Conservation (phyloP, 30 jellyfish, hydroid and myxozoan genomes). For the Aurelia sp. region DNA sequence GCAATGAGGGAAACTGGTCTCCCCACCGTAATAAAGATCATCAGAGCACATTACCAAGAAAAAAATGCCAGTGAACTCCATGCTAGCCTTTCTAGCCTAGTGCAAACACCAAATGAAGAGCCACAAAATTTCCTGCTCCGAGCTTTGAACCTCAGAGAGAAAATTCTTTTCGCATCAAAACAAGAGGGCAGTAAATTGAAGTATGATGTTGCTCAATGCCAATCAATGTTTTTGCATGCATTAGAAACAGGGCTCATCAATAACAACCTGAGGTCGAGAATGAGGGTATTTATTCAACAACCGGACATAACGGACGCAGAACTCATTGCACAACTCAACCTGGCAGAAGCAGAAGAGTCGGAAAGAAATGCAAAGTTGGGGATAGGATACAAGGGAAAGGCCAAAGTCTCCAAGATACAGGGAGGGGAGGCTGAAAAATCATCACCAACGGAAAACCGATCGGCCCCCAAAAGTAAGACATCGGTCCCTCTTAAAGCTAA, state of each 20-base stretch:
- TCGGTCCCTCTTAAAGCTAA: not conserved
- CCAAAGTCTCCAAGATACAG: slow-evolving; percentile 2
- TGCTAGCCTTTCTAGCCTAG: slow-evolving; percentile 35
- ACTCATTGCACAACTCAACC: slow-evolving; percentile 6
- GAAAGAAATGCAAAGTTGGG: slow-evolving; percentile 37
- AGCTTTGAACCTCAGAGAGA: slow-evolving; percentile 49
- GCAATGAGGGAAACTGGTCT: slow-evolving; percentile 47
- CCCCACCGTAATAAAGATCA: slow-evolving; percentile 20
- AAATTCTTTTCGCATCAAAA: slow-evolving; percentile 29
- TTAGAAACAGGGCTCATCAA: slow-evolving; percentile 26
- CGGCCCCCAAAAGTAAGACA: not conserved
- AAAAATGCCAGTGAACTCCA: slow-evolving; percentile 57
- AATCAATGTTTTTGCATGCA: slow-evolving; percentile 44
- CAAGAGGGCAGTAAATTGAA: slow-evolving; percentile 31
- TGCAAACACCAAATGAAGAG: slow-evolving; percentile 32
- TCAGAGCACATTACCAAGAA: slow-evolving; percentile 58
- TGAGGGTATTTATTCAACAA: slow-evolving; percentile 1
- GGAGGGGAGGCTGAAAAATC: not conserved
- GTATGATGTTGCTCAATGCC: slow-evolving; percentile 28
- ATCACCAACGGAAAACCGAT: not conserved
- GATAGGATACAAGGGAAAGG: slow-evolving; percentile 33
- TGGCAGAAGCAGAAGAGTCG: slow-evolving; percentile 34
- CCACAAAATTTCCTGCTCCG: slow-evolving; percentile 56
- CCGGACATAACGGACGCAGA: slow-evolving; percentile 13
- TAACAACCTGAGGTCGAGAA: slow-evolving; percentile 22